Conservation (phyloP, 2,113 vertebrate species). For the Egretta garzetta region DNA sequence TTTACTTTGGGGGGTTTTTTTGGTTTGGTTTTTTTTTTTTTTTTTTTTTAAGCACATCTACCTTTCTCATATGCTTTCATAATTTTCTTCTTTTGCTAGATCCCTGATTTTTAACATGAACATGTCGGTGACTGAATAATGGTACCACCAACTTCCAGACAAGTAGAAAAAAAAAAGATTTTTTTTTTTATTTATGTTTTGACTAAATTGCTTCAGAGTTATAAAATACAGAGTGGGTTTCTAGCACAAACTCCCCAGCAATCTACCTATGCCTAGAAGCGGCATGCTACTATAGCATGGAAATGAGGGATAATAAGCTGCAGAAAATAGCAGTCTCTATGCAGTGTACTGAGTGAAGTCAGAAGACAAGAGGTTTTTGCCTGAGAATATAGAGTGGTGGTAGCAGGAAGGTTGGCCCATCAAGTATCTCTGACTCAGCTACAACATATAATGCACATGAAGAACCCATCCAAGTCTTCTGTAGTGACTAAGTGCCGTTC, state of each 20-base stretch:
- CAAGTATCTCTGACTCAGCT: not conserved
- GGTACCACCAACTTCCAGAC: not conserved
- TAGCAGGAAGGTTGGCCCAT: not conserved
- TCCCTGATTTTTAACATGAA: not conserved
- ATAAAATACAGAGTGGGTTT: not conserved
- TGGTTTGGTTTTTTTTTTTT: no score
- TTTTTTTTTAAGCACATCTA: not conserved
- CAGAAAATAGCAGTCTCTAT: not conserved
- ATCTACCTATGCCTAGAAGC: not conserved
- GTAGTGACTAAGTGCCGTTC: not conserved
- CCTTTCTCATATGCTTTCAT: not conserved
- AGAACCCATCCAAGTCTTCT: not conserved
- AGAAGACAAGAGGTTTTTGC: not conserved
- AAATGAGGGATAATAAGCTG: not conserved
- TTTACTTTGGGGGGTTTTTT: not conserved
- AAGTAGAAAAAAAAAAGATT: not conserved
- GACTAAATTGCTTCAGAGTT: not conserved
- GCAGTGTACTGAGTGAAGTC: not conserved
- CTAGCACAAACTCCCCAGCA: not conserved
- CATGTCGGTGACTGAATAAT: not conserved
- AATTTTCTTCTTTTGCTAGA: not conserved
- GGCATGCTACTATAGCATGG: fast-evolving
- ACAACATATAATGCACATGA: fast-evolving
- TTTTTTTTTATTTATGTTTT: not conserved
- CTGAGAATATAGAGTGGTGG: not conserved